These are phyloP conservation scores for Thumatha senex DNA, from an alignment of 2,888 invertebrate genomes.

Conservation along the genomic window DNA sequence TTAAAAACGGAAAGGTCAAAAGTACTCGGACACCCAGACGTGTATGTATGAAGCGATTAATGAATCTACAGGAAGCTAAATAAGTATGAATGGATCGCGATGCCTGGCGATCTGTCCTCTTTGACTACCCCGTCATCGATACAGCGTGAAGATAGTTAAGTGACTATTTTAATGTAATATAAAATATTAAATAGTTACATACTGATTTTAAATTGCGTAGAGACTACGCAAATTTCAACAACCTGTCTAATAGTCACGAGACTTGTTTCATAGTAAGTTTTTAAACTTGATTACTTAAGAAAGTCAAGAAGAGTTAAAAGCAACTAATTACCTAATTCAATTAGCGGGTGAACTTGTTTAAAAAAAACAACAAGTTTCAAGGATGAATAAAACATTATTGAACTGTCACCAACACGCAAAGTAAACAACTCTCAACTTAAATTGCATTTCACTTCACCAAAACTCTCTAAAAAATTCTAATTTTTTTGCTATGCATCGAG, in stretches of 20 bases:
- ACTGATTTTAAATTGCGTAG: too few species aligned
- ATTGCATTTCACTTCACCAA: slow-evolving; percentile 29
- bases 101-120: too few species aligned
- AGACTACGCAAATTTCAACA: slow-evolving; percentile 12
- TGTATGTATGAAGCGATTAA: too few species aligned
- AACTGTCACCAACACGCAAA: slow-evolving; percentile 33
- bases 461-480: slow-evolving; percentile 20
- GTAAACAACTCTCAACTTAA: slow-evolving; percentile 37
- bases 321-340: slow-evolving; percentile 35
- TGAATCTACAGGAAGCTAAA: too few species aligned
- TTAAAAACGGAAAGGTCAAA: too few species aligned
- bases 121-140: too few species aligned
- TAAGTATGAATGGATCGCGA: too few species aligned
- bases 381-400: slow-evolving; percentile 27
- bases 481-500: too few species aligned
- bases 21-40: too few species aligned
- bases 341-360: slow-evolving; percentile 28
- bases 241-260: slow-evolving; percentile 13
- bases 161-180: too few species aligned
- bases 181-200: too few species aligned
- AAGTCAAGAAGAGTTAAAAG: slow-evolving; percentile 31
- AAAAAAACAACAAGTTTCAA: slow-evolving; percentile 23
- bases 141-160: too few species aligned
- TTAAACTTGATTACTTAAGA: slow-evolving; percentile 26
- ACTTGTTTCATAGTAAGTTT: slow-evolving; percentile 31